phyloP scores from a whole-genome alignment of 2,797 vertebrate genomes.

The Anomalospiza imberbis region DNA sequence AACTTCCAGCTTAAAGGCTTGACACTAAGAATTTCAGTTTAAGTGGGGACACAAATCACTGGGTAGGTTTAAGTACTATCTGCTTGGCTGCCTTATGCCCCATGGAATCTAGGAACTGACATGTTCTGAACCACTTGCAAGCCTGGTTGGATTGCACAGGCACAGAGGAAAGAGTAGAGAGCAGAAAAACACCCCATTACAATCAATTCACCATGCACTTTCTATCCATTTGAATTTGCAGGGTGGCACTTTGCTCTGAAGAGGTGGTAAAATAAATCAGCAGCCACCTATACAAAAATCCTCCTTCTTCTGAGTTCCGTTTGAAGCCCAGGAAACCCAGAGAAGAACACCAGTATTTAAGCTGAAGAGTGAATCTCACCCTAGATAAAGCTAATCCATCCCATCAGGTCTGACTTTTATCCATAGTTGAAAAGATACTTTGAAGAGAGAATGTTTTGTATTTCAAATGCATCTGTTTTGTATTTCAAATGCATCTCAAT shows the following conservation, averaged over 20 bases:
- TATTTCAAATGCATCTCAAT: not conserved
- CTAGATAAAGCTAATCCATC: constrained; percentile 26
- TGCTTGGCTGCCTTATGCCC: not conserved
- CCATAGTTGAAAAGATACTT: constrained; percentile 7
- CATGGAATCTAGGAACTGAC: not conserved
- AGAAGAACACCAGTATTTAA: not conserved
- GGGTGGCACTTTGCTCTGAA: not conserved
- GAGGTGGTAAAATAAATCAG: not conserved
- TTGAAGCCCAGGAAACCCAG: not conserved
- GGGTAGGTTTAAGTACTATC: not conserved
- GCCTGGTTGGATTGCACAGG: not conserved
- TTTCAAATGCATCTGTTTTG: not conserved
- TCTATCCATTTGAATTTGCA: not conserved
- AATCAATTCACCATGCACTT: not conserved
- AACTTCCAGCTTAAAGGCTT: not conserved
- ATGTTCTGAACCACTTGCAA: not conserved
- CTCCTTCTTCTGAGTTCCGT: not conserved
- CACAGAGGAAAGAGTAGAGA: not conserved
- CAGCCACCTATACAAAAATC: not conserved
- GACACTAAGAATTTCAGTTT: not conserved
- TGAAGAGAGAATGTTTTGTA: constrained; percentile 15
- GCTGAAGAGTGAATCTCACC: not conserved
- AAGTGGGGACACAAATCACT: not conserved
- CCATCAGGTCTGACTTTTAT: constrained; percentile 5
- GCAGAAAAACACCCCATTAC: not conserved